Conservation (phyloP, 2,888 invertebrate species). For the Agonum fuliginosum region DNA sequence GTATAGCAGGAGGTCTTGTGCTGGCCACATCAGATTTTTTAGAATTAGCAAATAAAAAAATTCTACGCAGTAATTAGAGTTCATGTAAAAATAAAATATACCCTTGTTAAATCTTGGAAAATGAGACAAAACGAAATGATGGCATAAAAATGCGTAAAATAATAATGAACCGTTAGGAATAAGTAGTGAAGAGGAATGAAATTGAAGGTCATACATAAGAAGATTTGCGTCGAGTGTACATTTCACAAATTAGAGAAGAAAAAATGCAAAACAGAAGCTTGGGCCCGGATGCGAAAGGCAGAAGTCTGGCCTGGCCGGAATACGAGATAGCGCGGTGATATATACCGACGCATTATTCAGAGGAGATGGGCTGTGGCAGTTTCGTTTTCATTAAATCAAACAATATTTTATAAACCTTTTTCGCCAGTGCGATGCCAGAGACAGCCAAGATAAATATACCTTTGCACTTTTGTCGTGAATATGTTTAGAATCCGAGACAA, state of each 20-base stretch:
- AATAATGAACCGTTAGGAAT: conserved; percentile 20
- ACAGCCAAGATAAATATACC: conserved; percentile 68
- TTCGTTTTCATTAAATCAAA: conserved; percentile 70
- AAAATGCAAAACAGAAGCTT: conserved; percentile 49
- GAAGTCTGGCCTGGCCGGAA: conserved; percentile 30
- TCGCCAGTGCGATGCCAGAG: conserved; percentile 67
- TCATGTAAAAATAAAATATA: background rate
- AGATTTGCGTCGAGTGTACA: conserved; percentile 38
- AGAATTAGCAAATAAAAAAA: conserved; percentile 4
- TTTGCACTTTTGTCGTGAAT: conserved; percentile 56
- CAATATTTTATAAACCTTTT: conserved; percentile 69
- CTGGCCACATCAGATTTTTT: no score
- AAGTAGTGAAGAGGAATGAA: conserved; percentile 4
- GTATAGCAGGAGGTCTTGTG: no score
- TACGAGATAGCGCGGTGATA: conserved; percentile 61
- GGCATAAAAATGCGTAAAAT: conserved; percentile 27
- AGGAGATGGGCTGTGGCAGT: conserved; percentile 65
- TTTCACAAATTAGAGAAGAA: conserved; percentile 42
- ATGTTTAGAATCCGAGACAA: conserved; percentile 49
- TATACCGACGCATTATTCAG: conserved; percentile 65
- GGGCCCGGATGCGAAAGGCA: conserved; percentile 15
- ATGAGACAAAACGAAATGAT: conserved; percentile 8
- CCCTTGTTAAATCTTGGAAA: background rate
- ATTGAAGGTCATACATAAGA: conserved; percentile 44
- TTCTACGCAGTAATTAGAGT: conserved; percentile 22